phyloP scores from a whole-genome alignment of 2,113 vertebrate species.

The Hydropotes inermis region DNA sequence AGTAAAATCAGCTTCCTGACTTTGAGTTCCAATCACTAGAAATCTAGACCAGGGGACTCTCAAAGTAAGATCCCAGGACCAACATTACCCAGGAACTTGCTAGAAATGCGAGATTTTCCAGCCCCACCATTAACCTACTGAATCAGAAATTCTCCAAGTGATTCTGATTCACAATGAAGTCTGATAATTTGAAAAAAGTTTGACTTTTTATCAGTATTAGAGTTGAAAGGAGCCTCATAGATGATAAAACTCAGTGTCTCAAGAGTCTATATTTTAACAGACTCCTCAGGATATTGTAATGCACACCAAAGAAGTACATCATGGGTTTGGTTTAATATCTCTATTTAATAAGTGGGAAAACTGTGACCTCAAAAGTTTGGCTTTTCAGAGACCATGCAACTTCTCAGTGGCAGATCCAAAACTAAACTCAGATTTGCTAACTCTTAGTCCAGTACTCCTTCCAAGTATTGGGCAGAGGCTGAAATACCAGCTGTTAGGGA shows the following conservation, averaged over 20 bases:
- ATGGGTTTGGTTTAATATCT: not conserved
- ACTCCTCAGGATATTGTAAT: not conserved
- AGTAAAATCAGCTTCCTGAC: not conserved
- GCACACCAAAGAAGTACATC: not conserved
- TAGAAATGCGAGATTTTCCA: not conserved
- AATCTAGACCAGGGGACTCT: not conserved
- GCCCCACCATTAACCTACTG: not conserved
- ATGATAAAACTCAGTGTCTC: not conserved
- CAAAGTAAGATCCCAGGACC: not conserved
- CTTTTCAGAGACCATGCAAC: not conserved
- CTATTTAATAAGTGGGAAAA: conserved; percentile 22
- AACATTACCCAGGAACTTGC: not conserved
- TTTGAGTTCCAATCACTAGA: not conserved
- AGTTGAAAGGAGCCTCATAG: not conserved
- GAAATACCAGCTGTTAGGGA: not conserved
- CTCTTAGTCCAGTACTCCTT: not conserved
- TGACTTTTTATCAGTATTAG: not conserved
- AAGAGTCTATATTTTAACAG: conserved; percentile 32
- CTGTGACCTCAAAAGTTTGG: not conserved
- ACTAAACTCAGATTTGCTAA: conserved; percentile 23
- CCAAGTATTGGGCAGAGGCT: not conserved
- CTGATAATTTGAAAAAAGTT: not conserved
- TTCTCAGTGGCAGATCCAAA: not conserved
- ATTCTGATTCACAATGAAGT: conserved; percentile 18
- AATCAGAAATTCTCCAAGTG: not conserved